Evolutionary conservation across 2,113 vertebrate species (phyloP).

Genomic region (Alaudala cheleensis): DNA sequence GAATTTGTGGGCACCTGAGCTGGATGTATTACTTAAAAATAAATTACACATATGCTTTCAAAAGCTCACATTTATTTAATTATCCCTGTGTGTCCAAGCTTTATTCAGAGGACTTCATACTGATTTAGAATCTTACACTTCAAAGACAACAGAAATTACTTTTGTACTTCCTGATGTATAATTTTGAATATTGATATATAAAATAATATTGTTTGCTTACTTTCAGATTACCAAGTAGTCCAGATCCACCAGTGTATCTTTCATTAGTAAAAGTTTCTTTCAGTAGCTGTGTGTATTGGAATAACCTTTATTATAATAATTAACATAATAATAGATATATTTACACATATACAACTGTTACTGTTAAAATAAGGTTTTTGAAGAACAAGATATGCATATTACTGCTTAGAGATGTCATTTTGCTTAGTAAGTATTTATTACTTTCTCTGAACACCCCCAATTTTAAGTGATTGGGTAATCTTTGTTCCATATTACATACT

Average conservation of each 20-base stretch:
- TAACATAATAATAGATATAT: not conserved
- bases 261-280: not conserved
- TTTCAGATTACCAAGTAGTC: not conserved
- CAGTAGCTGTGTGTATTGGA: not conserved
- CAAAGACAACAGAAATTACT: not conserved
- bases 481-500: not conserved
- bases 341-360: not conserved
- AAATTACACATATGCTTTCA: not conserved
- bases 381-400: not conserved
- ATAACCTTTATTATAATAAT: not conserved
- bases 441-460: not conserved
- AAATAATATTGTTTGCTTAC: not conserved
- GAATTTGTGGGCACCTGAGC: not conserved
- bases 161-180: not conserved
- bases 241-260: not conserved
- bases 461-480: not conserved
- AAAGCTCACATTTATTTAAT: not conserved
- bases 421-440: not conserved
- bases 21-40: not conserved
- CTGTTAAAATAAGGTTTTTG: not conserved
- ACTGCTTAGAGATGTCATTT: not conserved
- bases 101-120: not conserved
- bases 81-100: not conserved
- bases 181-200: not conserved
- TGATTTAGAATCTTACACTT: not conserved